phyloP scores from a whole-genome alignment of 2,113 vertebrate species.

The Pangasianodon hypophthalmus region DNA sequence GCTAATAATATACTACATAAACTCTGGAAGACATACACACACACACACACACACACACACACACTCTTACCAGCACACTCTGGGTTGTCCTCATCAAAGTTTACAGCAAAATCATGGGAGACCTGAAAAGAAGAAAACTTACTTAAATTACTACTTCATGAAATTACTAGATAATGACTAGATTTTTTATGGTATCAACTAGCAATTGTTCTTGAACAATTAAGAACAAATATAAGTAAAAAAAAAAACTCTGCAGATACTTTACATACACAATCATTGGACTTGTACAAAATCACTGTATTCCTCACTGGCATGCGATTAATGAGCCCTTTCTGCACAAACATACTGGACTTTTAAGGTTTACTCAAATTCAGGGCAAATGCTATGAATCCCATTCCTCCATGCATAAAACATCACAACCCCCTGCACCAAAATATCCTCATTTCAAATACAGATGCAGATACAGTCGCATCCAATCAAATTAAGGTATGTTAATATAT shows the following conservation, averaged over 20 bases:
- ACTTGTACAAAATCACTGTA: too few relatives aligned
- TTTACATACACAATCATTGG: too few relatives aligned
- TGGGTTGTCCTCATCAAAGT: constrained; percentile 98
- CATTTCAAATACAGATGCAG: constrained; percentile 10
- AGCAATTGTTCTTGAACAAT: background rate
- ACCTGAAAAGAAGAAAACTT: constrained; percentile 74
- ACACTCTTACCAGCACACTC: constrained; percentile 85
- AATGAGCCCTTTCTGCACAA: too few relatives aligned
- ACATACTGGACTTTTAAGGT: background rate
- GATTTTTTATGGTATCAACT: background rate
- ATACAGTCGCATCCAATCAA: constrained; percentile 41
- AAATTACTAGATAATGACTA: background rate
- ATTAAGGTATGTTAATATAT: background rate
- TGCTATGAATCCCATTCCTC: background rate
- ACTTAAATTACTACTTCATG: background rate
- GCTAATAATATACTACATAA: background rate
- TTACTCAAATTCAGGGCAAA: constrained; percentile 39
- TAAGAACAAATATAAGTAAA: background rate
- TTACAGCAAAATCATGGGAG: constrained; percentile 98
- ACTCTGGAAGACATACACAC: constrained; percentile 10
- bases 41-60: constrained; percentile 10
- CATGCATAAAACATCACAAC: too few relatives aligned
- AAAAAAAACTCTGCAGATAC: background rate
- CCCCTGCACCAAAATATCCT: background rate
- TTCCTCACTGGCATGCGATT: too few relatives aligned